Evolutionary conservation across 2,113 vertebrate species (phyloP).

Genomic region (Rana temporaria): DNA sequence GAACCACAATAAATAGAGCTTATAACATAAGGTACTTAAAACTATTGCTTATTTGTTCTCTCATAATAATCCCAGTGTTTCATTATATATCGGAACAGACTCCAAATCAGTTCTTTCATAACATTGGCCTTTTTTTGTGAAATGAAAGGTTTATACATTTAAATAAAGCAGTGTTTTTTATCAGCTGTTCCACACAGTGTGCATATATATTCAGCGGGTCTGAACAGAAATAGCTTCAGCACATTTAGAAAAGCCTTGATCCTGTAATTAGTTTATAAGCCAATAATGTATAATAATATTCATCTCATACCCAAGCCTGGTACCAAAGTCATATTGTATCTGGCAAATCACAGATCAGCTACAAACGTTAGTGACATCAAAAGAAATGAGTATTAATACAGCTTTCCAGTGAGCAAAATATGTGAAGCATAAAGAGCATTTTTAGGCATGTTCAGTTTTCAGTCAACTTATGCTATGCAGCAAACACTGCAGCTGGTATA

Average conservation of each 20-base stretch:
- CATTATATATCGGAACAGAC: neutral
- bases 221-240: neutral
- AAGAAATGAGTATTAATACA: neutral
- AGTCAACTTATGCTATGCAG: too few species aligned
- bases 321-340: neutral
- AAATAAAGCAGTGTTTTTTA: neutral
- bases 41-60: neutral
- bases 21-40: conserved; percentile 17
- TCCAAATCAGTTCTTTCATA: conserved; percentile 14
- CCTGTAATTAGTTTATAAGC: conserved; percentile 8
- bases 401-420: too few species aligned
- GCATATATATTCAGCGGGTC: neutral
- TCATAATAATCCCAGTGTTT: conserved; percentile 19
- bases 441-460: too few species aligned
- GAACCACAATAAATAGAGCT: neutral
- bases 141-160: conserved; percentile 7
- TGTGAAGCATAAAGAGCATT: too few species aligned
- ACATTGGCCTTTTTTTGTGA: conserved; percentile 8
- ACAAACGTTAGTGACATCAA: neutral
- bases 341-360: neutral
- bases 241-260: conserved; percentile 7
- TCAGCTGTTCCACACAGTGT: neutral
- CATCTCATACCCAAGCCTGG: neutral
- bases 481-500: too few species aligned
- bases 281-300: conserved; percentile 1